These are phyloP conservation scores for Coregonus sp. DNA, from an alignment of 2,797 vertebrate genomes.

Conservation along the genomic window DNA sequence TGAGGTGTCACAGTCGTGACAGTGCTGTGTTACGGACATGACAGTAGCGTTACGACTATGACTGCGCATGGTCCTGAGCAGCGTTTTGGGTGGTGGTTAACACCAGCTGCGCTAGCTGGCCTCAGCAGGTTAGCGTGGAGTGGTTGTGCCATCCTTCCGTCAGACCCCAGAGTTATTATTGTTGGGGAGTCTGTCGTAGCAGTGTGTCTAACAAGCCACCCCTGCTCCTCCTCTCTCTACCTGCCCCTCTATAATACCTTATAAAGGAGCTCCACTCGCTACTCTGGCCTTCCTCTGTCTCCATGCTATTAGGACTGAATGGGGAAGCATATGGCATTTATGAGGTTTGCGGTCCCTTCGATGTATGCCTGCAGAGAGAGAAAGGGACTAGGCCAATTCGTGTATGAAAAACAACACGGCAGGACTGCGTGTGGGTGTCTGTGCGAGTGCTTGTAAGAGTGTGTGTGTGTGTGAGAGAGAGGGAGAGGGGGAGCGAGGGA, in stretches of 20 bases:
- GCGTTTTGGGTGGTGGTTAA: slow-evolving; percentile 64
- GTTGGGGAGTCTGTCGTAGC: slow-evolving; percentile 51
- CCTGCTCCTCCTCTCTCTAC: slow-evolving; percentile 20
- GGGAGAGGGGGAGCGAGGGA: slow-evolving; percentile 18
- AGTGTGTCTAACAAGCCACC: slow-evolving; percentile 66
- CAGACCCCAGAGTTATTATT: slow-evolving; percentile 71
- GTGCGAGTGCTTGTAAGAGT: slow-evolving; percentile 8
- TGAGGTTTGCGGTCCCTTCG: slow-evolving; percentile 60
- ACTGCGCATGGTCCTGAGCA: slow-evolving; percentile 8
- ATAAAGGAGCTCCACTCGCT: slow-evolving; percentile 59
- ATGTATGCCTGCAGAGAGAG: slow-evolving; percentile 61
- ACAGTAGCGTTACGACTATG: slow-evolving; percentile 26
- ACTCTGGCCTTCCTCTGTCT: slow-evolving; percentile 60
- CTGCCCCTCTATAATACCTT: slow-evolving; percentile 59
- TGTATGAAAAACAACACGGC: slow-evolving; percentile 48
- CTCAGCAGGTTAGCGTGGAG: slow-evolving; percentile 69
- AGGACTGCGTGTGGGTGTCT: slow-evolving; percentile 9
- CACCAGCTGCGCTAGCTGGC: slow-evolving; percentile 67
- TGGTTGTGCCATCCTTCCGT: neutral
- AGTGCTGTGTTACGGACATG: neutral
- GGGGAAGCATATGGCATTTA: slow-evolving; percentile 77
- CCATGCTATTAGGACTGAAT: slow-evolving; percentile 70
- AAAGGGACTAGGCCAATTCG: slow-evolving; percentile 23
- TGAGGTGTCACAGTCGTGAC: neutral
- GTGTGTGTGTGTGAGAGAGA: slow-evolving; percentile 11